phyloP scores from a whole-genome alignment of 1,140 invertebrate genomes.

The Drosophila carrolli region DNA sequence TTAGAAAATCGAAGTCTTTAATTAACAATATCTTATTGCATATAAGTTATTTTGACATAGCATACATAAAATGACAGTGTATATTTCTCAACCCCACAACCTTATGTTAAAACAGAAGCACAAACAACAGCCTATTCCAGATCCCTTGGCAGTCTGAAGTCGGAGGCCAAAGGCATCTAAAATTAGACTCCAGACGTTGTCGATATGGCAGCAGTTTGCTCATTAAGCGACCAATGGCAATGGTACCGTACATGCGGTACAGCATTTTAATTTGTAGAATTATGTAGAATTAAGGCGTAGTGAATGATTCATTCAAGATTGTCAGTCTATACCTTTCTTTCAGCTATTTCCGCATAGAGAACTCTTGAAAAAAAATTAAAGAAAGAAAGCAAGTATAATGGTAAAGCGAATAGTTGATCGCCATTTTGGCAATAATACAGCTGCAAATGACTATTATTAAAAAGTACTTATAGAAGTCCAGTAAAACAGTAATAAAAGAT shows the following conservation, averaged over 20 bases:
- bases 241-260: constrained; percentile 51
- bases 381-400: too few relatives aligned
- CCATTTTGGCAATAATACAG: constrained; percentile 7
- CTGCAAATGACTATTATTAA: constrained; percentile 30
- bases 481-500: constrained; percentile 10
- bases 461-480: constrained; percentile 34
- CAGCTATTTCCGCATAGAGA: background rate
- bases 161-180: constrained; percentile 55
- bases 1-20: background rate
- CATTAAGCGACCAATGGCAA: constrained; percentile 64
- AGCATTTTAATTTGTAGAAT: constrained; percentile 75
- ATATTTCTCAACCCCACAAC: constrained; percentile 8
- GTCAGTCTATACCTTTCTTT: background rate
- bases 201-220: constrained; percentile 46
- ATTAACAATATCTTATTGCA: background rate
- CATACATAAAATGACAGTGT: background rate
- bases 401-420: background rate
- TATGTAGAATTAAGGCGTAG: constrained; percentile 68
- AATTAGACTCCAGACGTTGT: constrained; percentile 77
- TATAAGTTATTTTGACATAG: background rate
- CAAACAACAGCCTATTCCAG: constrained; percentile 22
- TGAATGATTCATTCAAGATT: constrained; percentile 45
- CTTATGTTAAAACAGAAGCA: constrained; percentile 26
- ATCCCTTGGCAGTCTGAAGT: constrained; percentile 7
- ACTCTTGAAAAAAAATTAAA: background rate